Conservation (phyloP, 2,888 invertebrate genomes). For the Heliconius sara region DNA sequence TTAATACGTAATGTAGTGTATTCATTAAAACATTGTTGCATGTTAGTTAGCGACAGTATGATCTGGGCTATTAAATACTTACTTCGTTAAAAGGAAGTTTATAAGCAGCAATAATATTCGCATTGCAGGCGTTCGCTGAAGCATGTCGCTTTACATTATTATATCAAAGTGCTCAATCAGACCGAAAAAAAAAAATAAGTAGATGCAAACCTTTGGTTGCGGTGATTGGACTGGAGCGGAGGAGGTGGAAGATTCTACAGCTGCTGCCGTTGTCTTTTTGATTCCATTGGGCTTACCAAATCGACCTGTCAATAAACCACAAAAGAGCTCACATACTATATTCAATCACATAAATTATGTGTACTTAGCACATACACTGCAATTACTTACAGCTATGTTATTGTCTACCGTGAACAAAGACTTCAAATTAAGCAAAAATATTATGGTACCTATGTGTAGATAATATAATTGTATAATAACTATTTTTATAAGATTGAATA, state of each 20-base stretch:
- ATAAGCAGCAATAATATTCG: constrained; percentile 55
- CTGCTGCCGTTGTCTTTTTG: constrained; percentile 69
- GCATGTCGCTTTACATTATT: constrained; percentile 44
- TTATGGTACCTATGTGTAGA: too few species aligned
- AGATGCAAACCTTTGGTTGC: constrained; percentile 69
- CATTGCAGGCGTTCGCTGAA: constrained; percentile 56
- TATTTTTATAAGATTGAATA: not conserved
- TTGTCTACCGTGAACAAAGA: not conserved
- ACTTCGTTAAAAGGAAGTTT: constrained; percentile 43
- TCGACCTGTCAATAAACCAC: constrained; percentile 68
- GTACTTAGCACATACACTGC: not conserved
- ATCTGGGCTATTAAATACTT: constrained; percentile 37
- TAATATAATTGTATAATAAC: not conserved
- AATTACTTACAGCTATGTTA: not conserved
- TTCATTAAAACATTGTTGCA: constrained; percentile 7
- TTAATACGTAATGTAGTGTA: not conserved
- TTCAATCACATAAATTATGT: constrained; percentile 8
- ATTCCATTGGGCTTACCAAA: constrained; percentile 73
- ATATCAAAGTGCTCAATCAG: constrained; percentile 49
- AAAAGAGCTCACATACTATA: constrained; percentile 57
- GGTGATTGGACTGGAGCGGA: constrained; percentile 61
- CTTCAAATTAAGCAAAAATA: not conserved
- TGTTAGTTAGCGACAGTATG: constrained; percentile 34
- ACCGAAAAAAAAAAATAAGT: constrained; percentile 33
- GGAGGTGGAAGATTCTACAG: constrained; percentile 59